phyloP scores from a whole-genome alignment of 2,797 vertebrate species.

The Lophius americanus region DNA sequence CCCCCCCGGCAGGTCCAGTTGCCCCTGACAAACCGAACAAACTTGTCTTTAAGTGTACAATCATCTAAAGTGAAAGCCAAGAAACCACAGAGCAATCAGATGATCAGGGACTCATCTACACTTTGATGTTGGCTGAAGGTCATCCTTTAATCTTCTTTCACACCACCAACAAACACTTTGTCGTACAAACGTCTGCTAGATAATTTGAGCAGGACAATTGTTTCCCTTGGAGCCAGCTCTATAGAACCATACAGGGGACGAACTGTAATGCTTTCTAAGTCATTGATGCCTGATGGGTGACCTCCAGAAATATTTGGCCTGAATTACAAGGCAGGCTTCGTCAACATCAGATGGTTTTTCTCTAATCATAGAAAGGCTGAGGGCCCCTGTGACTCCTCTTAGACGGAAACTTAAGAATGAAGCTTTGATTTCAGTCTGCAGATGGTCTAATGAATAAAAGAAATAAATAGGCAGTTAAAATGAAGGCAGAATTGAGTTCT shows the following conservation, averaged over 20 bases:
- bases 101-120: constrained; percentile 59
- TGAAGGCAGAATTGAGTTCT: too few relatives aligned
- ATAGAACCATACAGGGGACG: constrained; percentile 21
- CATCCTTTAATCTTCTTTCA: constrained; percentile 49
- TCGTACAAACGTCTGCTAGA: constrained; percentile 37
- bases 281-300: constrained; percentile 32
- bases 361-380: neutral
- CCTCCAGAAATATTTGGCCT: constrained; percentile 18
- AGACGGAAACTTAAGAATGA: neutral
- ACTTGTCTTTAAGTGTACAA: constrained; percentile 58
- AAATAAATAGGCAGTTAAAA: neutral
- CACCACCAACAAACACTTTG: constrained; percentile 27
- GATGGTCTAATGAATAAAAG: neutral
- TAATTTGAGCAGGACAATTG: constrained; percentile 45
- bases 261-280: constrained; percentile 1
- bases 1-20: constrained; percentile 9
- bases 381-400: neutral
- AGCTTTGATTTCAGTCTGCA: neutral
- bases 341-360: neutral
- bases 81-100: constrained; percentile 62
- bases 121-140: constrained; percentile 64
- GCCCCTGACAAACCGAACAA: constrained; percentile 36
- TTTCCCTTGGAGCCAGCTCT: constrained; percentile 36
- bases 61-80: constrained; percentile 59
- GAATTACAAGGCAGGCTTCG: constrained; percentile 29